Conservation (phyloP, 2,113 vertebrate species). For the Hyaena hyaena region DNA sequence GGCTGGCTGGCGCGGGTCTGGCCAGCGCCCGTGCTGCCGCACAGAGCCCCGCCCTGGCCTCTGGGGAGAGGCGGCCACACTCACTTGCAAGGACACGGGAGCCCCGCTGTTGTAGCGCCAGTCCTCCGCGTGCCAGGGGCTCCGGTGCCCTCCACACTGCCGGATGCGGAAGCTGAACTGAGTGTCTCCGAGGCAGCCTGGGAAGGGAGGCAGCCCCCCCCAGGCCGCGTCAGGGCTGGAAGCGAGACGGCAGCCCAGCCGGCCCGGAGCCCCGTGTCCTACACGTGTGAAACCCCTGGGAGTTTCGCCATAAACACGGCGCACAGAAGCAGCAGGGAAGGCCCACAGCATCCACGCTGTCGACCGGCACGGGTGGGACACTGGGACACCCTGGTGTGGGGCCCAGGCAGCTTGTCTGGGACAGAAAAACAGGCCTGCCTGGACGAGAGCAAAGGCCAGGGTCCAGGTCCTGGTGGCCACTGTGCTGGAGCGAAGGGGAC, state of each 20-base stretch:
- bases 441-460: rapidly evolving
- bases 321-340: not conserved
- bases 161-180: constrained; percentile 97
- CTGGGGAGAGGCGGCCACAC: not conserved
- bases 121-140: constrained; percentile 76
- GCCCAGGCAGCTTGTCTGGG: too few species aligned
- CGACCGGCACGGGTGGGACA: not conserved
- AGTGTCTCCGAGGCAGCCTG: constrained; percentile 97
- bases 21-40: not conserved
- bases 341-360: rapidly evolving
- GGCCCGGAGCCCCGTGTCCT: not conserved
- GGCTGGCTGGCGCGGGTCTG: too few species aligned
- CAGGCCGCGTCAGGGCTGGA: not conserved
- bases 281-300: too few species aligned
- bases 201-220: not conserved
- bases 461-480: not conserved
- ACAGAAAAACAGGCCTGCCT: not conserved
- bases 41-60: not conserved
- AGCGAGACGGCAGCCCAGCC: not conserved
- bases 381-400: rapidly evolving
- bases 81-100: constrained; percentile 90
- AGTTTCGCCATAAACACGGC: not conserved
- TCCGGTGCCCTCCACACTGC: constrained; percentile 90
- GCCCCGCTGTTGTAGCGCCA: constrained; percentile 86
- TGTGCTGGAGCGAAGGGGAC: not conserved